Conservation (phyloP, 2,888 invertebrate genomes). For the Therioaphis trifolii region DNA sequence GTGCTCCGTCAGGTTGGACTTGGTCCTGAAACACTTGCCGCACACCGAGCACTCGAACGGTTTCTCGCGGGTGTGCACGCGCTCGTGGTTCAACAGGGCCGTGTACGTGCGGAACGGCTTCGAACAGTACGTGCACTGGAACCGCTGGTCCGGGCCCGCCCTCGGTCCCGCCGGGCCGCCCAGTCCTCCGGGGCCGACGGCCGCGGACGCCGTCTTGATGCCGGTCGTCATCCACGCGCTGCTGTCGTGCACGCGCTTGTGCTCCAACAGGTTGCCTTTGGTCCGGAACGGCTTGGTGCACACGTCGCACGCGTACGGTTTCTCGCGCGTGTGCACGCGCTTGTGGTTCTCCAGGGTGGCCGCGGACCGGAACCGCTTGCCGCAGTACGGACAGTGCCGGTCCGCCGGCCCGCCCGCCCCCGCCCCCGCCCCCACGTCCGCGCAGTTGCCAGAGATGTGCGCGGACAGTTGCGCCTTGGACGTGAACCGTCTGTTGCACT, state of each 20-base stretch:
- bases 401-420: background rate
- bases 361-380: conserved; percentile 48
- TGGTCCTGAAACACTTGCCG: conserved; percentile 43
- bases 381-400: conserved; percentile 47
- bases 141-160: background rate
- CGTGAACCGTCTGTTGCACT: conserved; percentile 31
- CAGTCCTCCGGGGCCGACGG: background rate
- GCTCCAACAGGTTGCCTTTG: conserved; percentile 51
- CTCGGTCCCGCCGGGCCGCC: background rate
- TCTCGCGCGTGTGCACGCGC: conserved; percentile 53
- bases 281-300: conserved; percentile 46
- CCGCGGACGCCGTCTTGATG: background rate
- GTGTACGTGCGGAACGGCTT: conserved; percentile 58
- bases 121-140: conserved; percentile 44
- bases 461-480: conserved; percentile 27
- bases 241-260: conserved; percentile 53
- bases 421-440: no score
- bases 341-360: conserved; percentile 56
- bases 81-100: conserved; percentile 51
- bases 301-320: conserved; percentile 41
- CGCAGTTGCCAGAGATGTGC: conserved; percentile 42
- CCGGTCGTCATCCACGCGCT: conserved; percentile 30
- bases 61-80: conserved; percentile 57
- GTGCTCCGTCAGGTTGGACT: conserved; percentile 56
- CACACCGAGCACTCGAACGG: conserved; percentile 52